Base-by-base conservation (phyloP, 2,888 invertebrate genomes). In the Saturnia japonica region DNA sequence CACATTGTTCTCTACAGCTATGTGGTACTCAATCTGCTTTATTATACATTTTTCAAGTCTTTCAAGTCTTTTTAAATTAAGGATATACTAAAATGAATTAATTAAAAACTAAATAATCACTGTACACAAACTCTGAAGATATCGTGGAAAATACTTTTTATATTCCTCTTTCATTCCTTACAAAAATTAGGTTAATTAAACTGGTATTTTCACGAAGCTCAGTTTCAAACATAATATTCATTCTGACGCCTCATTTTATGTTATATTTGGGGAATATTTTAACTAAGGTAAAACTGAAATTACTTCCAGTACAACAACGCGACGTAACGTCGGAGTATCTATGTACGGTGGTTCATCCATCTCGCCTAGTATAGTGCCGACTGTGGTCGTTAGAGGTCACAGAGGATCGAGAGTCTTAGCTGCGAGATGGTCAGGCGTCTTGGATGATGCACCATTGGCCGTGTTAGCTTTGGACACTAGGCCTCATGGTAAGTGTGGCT, bases 361-460 rank as follows among this genome's bases (percentile, higher is more conserved):
- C 6, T 79, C 86, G 0, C 84, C 87, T 0, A 88, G 82, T 43
- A 81, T 88, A 43, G 86, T 93, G 45, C 93, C 94, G 0, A 93
- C 94, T 0, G 94, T 93, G 0, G 91, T 93, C 8, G 89, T 94
- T 7, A 82, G 93, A 68, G 93, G 93, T 0, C 93, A 92, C 57
- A 78, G 94, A 25, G 91, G 92, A 0, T 94, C 94, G 8, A 79
- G 94, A 22, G 90, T 94, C 7, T 73, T 94, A 34, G 92, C 94
- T 69, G 94, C 94, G 0, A 81, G 94, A n/a, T 94, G 94, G 93
- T 94, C 94, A 0, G 94, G 93, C 22, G 91, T 94, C 0, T 78
- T 94, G 1, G 93, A 94, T 64, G 94, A 93, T 68, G 79, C 93
- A 9, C 93, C 93, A 0, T 76, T 94, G n/a, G 88, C 94, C 77